Conservation (phyloP, 2,797 vertebrate genomes). For the Anguilla megastoma region DNA sequence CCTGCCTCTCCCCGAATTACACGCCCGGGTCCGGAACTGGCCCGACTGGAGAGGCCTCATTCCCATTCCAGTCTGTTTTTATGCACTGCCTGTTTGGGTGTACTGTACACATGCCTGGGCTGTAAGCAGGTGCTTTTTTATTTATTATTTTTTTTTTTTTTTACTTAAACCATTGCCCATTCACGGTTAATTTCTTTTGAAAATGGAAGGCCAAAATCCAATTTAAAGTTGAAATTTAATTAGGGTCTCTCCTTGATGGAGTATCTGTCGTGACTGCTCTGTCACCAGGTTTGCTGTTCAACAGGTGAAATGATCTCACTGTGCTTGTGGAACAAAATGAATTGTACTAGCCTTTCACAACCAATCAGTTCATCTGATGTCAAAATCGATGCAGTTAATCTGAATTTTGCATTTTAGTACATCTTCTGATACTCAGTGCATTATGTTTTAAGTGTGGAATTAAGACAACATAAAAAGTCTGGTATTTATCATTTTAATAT, state of each 20-base stretch:
- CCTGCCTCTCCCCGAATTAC: background rate
- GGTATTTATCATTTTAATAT: conserved; percentile 40
- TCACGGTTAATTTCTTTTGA: background rate
- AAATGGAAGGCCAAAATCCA: background rate
- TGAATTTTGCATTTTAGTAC: background rate
- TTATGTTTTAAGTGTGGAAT: background rate
- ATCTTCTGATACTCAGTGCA: background rate
- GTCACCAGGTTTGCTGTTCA: too few relatives aligned
- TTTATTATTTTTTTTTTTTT: too few relatives aligned
- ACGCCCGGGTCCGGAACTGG: background rate
- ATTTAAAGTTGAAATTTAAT: background rate
- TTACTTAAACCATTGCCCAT: too few relatives aligned
- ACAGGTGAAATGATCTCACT: too few relatives aligned
- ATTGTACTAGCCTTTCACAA: background rate
- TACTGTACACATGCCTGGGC: background rate
- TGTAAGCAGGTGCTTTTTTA: too few relatives aligned
- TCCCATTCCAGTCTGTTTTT: background rate
- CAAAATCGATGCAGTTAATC: background rate
- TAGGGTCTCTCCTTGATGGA: too few relatives aligned
- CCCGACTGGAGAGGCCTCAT: background rate
- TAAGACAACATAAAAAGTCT: background rate
- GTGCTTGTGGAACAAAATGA: too few relatives aligned
- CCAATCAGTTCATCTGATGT: background rate
- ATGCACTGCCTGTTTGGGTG: background rate
- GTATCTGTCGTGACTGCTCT: too few relatives aligned